These are phyloP conservation scores for Myodes glareolus DNA, from an alignment of 2,113 vertebrate species.

Conservation along the genomic window DNA sequence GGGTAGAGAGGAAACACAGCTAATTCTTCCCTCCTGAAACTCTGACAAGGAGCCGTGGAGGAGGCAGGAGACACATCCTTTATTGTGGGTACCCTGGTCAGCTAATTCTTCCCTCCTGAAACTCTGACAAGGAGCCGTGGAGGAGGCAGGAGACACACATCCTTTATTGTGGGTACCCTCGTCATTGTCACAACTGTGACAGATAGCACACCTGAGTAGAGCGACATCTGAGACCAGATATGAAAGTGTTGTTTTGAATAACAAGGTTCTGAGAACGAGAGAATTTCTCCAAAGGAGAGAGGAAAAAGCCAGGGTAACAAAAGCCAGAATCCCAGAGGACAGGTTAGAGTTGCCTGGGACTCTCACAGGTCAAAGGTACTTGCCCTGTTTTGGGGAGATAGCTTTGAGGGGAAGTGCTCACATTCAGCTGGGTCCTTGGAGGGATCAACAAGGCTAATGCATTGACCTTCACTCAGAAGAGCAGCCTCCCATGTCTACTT, in stretches of 20 bases:
- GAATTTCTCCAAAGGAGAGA: slow-evolving; percentile 16
- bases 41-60: background rate
- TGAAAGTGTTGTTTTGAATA: background rate
- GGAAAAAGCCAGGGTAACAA: background rate
- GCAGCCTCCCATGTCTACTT: background rate
- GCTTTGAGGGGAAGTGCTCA: background rate
- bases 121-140: background rate
- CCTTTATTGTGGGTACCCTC: background rate
- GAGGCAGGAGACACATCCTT: background rate
- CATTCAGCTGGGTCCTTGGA: background rate
- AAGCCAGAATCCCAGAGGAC: slow-evolving; percentile 1
- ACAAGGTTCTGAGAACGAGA: background rate
- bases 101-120: background rate
- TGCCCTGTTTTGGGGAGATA: background rate
- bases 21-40: background rate
- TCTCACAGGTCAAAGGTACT: background rate
- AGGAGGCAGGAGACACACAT: background rate
- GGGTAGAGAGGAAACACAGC: background rate
- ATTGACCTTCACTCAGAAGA: background rate
- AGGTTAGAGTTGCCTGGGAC: background rate
- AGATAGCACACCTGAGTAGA: slow-evolving; percentile 35
- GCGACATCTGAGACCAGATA: slow-evolving; percentile 32
- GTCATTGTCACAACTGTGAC: background rate
- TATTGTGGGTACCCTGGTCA: background rate
- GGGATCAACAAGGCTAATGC: background rate